Evolutionary conservation across 2,113 vertebrate genomes (phyloP), one percentile per base, ranked within the genome.

Genomic region (Odobenus rosmarus): DNA sequence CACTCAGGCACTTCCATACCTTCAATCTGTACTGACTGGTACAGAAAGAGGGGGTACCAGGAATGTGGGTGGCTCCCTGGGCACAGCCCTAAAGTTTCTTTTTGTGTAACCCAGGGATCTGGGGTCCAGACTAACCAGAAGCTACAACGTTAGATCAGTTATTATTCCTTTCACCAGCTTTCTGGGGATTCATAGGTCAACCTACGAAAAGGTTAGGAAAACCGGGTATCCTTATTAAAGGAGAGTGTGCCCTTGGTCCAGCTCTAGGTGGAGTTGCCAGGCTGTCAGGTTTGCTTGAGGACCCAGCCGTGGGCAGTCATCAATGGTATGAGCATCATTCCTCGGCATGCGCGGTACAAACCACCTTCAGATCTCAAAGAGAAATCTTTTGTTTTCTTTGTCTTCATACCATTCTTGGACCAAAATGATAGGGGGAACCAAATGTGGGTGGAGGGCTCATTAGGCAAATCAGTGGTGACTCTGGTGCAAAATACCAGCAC

Each of bases 381-480:
- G 5, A 31, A 4, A 81, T 28, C 13, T 55, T 21, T 42, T 92
- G 24, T 80, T 95, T 93, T 53, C 49, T 94, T 89, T 76, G 16
- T 88, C 61, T 74, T 89, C 55, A 24, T 57, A 36, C 93, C 24
- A 93, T 62, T 67, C 96, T 83, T 86, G 64, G 46, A 83, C 28
- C 55, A 95, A 69, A 96, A 80, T 51, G 16, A 92, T 36, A 86
- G 9, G 14, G 39, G 93, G 46, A 84, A 85, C 19, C 51, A 89
- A 89, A 93, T 88, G 4, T 94, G 85, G 7, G 13, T 36, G 51
- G 46, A 77, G 90, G n/a, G 31, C 39, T 88, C 89, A 91, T 24
- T n/a, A 84, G 51, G 31, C 33, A 96, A 93, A 81, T 91, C 81
- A 36, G 18, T 61, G 67, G 72, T 91, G n/a, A 79, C 31, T 90